A percentile compares a stretch with the other conserved stretches of the same genome.
Evolutionary conservation across 2,113 vertebrate species (phyloP).

Genomic region (pig (Sus scrofa)): T2T-Sscrofa CM000813.6:145030501-145031000

Average conservation of each 20-base stretch:
- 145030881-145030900: neutral
- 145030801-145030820: too few species aligned
- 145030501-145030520: slow-evolving; percentile 32
- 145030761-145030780: too few species aligned
- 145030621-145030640: too few species aligned
- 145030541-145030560: neutral
- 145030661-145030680: too few species aligned
- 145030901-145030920: neutral
- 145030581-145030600: neutral
- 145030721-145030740: too few species aligned
- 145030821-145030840: too few species aligned
- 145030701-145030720: too few species aligned
- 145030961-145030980: neutral
- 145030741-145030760: too few species aligned
- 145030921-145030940: neutral
- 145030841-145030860: too few species aligned
- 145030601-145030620: neutral
- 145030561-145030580: neutral
- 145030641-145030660: too few species aligned
- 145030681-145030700: too few species aligned
- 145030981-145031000: neutral
- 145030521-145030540: neutral
- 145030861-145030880: neutral
- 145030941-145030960: neutral
- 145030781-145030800: too few species aligned